A percentile compares a stretch with the other conserved stretches of the same genome.
Evolutionary conservation across 2,797 vertebrate genomes (phyloP).

Genomic region (Lutjanus argentimaculatus): DNA sequence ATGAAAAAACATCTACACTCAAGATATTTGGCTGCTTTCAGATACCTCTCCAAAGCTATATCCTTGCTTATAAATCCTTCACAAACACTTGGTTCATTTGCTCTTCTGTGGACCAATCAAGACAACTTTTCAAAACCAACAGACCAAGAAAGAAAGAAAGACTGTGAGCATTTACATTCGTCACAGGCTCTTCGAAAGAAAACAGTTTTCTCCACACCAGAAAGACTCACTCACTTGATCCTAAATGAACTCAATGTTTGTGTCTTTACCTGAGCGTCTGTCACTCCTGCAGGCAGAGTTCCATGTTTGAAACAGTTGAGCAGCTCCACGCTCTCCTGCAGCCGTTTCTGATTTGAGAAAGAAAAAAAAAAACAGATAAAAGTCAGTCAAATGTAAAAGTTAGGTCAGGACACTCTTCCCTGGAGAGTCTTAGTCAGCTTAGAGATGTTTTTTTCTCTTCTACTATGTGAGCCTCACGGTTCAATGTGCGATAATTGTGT

Average conservation of each 20-base stretch:
- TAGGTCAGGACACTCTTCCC: not conserved
- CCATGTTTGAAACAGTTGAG: conserved; percentile 89
- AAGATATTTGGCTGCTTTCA: not conserved
- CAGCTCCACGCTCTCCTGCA: conserved; percentile 90
- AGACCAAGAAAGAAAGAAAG: not conserved
- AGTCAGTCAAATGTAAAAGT: not conserved
- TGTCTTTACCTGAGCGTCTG: conserved; percentile 89
- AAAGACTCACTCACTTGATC: not conserved
- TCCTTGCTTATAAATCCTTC: not conserved
- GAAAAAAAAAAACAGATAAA: conserved; percentile 7
- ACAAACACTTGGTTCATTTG: conserved; percentile 25
- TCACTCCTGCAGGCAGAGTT: conserved; percentile 87
- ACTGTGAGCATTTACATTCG: not conserved
- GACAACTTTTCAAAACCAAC: conserved; percentile 28
- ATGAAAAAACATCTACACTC: not conserved
- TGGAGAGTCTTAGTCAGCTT: not conserved
- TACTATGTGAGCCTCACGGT: not conserved
- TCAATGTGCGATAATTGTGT: conserved; percentile 42
- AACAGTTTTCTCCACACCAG: no score
- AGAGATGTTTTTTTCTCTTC: not conserved
- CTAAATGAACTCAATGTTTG: not conserved
- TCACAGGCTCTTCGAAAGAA: not conserved
- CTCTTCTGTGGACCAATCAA: conserved; percentile 19
- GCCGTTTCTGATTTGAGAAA: conserved; percentile 82
- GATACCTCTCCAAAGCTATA: not conserved